Evolutionary conservation across 2,797 vertebrate species (phyloP).

Genomic region (Crenichthys baileyi): DNA sequence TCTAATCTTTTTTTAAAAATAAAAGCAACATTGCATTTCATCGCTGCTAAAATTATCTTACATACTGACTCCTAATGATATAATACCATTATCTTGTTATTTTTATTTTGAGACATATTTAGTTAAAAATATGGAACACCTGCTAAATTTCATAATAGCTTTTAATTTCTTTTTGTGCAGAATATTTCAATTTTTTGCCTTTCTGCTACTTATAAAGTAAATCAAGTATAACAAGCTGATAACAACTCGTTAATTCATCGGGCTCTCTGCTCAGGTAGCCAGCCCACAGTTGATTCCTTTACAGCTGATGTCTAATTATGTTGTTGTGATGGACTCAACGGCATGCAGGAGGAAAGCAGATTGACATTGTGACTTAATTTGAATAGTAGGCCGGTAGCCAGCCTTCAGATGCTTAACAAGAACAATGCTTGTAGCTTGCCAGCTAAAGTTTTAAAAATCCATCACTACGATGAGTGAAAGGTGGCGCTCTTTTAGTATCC

Average conservation of each 20-base stretch:
- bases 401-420: background rate
- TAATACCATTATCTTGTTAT: background rate
- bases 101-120: background rate
- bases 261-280: background rate
- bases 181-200: background rate
- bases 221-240: background rate
- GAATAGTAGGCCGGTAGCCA: background rate
- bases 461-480: background rate
- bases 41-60: background rate
- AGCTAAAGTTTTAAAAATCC: background rate
- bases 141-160: background rate
- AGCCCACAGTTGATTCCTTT: background rate
- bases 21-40: background rate
- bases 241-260: background rate
- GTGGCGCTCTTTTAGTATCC: background rate
- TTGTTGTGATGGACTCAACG: background rate
- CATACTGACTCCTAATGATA: background rate
- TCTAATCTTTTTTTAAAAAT: background rate
- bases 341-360: background rate
- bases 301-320: background rate
- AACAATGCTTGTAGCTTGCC: background rate
- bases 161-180: background rate
- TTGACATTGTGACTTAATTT: background rate
- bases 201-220: background rate
- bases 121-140: background rate